Evolutionary conservation across 2,113 vertebrate species (phyloP).

Genomic region (Parotia lawesii): DNA sequence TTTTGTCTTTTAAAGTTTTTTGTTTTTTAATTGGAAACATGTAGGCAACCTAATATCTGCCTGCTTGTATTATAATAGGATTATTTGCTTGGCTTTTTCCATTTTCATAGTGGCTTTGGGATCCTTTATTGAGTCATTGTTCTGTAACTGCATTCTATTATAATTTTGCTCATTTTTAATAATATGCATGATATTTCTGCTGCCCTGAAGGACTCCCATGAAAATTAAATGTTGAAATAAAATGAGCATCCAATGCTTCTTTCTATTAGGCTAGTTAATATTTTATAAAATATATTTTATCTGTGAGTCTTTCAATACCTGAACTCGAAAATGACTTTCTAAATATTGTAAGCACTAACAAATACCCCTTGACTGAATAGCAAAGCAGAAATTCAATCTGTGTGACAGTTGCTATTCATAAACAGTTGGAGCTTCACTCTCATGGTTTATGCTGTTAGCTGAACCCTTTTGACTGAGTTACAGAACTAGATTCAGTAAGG

Average conservation of each 20-base stretch:
- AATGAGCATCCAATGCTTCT: slow-evolving; percentile 16
- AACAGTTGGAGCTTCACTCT: background rate
- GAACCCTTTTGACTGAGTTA: slow-evolving; percentile 19
- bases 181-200: slow-evolving; percentile 26
- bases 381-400: slow-evolving; percentile 48
- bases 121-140: slow-evolving; percentile 39
- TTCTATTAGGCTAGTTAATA: slow-evolving; percentile 33
- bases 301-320: slow-evolving; percentile 28
- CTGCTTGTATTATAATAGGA: background rate
- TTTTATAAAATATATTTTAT: slow-evolving; percentile 46
- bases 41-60: background rate
- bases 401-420: slow-evolving; percentile 50
- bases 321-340: slow-evolving; percentile 37
- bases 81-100: background rate
- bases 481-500: slow-evolving; percentile 2
- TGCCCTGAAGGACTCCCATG: slow-evolving; percentile 51
- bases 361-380: slow-evolving; percentile 51
- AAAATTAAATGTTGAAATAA: slow-evolving; percentile 67
- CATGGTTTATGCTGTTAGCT: slow-evolving; percentile 17
- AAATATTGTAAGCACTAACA: slow-evolving; percentile 59
- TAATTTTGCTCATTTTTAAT: slow-evolving; percentile 43
- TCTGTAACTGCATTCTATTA: slow-evolving; percentile 37
- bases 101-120: background rate
- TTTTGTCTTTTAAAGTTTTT: background rate
- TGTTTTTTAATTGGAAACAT: background rate